Evolutionary conservation across 1,140 invertebrate species (phyloP), one percentile per base, ranked within the genome.

Genomic region (Lepidurus apus): DNA sequence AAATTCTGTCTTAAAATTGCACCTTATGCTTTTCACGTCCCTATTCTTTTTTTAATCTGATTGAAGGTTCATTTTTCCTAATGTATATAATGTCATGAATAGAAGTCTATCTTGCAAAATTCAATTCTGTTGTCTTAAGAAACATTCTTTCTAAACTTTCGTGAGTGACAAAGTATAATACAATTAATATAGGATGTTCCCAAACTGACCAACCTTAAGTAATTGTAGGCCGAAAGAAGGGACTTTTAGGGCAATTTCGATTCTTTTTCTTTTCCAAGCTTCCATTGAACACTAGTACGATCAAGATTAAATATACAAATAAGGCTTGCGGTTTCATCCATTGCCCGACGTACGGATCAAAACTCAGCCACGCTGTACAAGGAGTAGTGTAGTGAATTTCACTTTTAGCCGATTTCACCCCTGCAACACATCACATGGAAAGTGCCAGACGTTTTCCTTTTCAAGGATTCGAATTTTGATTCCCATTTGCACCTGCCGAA

Each of bases 241-340:
- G 13, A 13, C 13, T 65, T 17, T 13, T 21, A 13, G 21, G 53
- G 53, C 21, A 65, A 65, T 65, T 34, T 34, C 34, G 34, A 65
- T 21, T 65, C 26, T 26, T 65, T 65, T 21, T 65, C 11, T 13
- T 65, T 17, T 47, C 17, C 53, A 65, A 65, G 53, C 53, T 17
- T 21, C 53, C 53, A 65, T 13, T 65, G 13, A 65, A 65, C 53
- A 65, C 53, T 13, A 7, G 4, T 65, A 65, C 53, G 21, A 65
- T 65, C 53, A 65, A 21, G 17, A 65, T 34, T 65, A 65, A 65
- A 65, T 65, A 65, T 65, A 65, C 53, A 65, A 65, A 65, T 65
- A 65, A 65, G 53, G 53, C 53, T 65, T 65, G 53, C 53, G 34
- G 34, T 34, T 34, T 65, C 8, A n/a, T 17, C 53, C 53, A n/a